Evolutionary conservation across 2,888 invertebrate genomes (phyloP), one percentile per base, ranked within the genome.

Genomic region (Serrognathus titanus): DNA sequence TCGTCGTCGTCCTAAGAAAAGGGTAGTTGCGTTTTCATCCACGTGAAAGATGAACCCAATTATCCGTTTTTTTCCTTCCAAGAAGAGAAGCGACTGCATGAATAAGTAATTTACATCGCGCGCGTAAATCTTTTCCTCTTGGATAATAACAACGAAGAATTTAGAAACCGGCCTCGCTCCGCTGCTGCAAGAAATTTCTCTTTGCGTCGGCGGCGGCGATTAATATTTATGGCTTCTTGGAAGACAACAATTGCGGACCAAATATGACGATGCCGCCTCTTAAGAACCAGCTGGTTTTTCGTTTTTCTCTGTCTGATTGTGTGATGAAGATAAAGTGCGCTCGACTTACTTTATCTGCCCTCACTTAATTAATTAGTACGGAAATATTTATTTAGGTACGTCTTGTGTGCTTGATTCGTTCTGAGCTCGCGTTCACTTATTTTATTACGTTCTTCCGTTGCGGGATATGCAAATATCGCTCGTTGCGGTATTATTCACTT

Each of bases 211-310:
- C 20, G 43, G 43, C 20, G 43, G 43, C 54, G 48, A 54, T 54
- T 54, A 54, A 54, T 54, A 54, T 54, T 54, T 48, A 54, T 54
- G 48, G 43, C 13, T 54, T 54, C 54, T 36, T 49, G 54, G 54
- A 49, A 54, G 54, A 40, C 36, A 54, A 48, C 54, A 54, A 54
- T 54, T 49, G 54, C 54, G 43, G 35, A 16, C 54, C 54, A 45
- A 54, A 54, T 54, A 54, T 54, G 54, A 41, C 36, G 40, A 10
- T 13, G 16, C 24, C 24, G 24, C 24, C 24, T 31, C 24, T 31
- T 31, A 31, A 31, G 24, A 31, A 31, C 24, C 24, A 31, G 24
- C 24, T 31, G 24, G 24, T 31, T 31, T 31, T 31, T 7, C 7
- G 24, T 31, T 31, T 31, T 31, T 7, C 7, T 31, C 24, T 31